A percentile compares a stretch with the other conserved stretches of the same genome.
These are phyloP conservation scores for Ecliptopera silaceata DNA, from an alignment of 2,888 invertebrate species.

Conservation along the genomic window DNA sequence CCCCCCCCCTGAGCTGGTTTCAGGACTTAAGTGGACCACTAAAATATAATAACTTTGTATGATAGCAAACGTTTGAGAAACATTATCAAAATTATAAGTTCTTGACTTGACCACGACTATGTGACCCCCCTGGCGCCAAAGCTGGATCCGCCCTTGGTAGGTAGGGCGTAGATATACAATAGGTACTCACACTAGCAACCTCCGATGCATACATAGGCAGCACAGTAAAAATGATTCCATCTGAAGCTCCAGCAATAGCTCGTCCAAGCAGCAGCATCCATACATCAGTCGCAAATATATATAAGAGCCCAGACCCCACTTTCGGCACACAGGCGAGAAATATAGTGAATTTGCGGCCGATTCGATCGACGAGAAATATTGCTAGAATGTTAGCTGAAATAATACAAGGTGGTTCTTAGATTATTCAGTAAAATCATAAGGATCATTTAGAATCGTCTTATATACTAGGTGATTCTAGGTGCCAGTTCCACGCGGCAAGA, in stretches of 20 bases:
- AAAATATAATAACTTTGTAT: no score
- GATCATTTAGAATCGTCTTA: no score
- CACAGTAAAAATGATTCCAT: slow-evolving; percentile 43
- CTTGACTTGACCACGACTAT: no score
- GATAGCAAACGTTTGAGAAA: no score
- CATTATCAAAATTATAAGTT: no score
- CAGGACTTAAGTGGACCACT: no score
- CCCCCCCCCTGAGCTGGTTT: no score
- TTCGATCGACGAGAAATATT: slow-evolving; percentile 48
- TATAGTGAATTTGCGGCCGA: slow-evolving; percentile 52
- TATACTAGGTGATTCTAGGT: no score
- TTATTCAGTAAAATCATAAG: no score
- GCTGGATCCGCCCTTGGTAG: no score
- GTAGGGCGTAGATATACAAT: background rate
- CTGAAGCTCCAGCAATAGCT: slow-evolving; percentile 44
- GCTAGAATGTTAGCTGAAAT: slow-evolving; percentile 44
- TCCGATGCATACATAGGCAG: slow-evolving; percentile 57
- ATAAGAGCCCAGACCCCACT: slow-evolving; percentile 44
- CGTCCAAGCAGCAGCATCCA: slow-evolving; percentile 50
- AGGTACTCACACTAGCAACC: slow-evolving; percentile 54
- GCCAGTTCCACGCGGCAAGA: no score
- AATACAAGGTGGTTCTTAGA: background rate
- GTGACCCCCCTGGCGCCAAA: no score
- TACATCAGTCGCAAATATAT: slow-evolving; percentile 43
- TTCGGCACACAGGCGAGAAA: slow-evolving; percentile 54